These are phyloP conservation scores for Sturnus vulgaris DNA, from an alignment of 2,113 vertebrate species.

Conservation along the genomic window DNA sequence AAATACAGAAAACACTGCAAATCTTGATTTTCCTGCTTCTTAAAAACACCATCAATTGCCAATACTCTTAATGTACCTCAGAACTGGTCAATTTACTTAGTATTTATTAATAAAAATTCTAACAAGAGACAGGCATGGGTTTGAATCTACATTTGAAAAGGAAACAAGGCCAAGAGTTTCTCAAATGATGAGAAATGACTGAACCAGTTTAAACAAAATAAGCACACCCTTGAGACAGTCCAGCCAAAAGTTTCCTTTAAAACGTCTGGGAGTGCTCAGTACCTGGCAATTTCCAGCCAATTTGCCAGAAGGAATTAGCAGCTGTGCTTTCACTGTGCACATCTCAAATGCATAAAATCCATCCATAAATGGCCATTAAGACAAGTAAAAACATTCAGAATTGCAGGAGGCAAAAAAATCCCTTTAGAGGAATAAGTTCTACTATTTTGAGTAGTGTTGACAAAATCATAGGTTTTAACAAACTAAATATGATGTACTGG, in stretches of 20 bases:
- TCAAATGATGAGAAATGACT: not conserved
- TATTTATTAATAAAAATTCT: not conserved
- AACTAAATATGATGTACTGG: not conserved
- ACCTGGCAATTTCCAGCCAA: not conserved
- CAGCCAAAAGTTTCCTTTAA: slow-evolving; percentile 7
- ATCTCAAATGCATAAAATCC: not conserved
- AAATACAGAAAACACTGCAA: not conserved
- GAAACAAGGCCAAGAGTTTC: not conserved
- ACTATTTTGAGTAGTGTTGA: not conserved
- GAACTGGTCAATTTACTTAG: not conserved
- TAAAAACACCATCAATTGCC: not conserved
- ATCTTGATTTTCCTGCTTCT: not conserved
- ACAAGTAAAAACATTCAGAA: not conserved
- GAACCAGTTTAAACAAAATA: slow-evolving; percentile 5
- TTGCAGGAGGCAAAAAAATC: not conserved
- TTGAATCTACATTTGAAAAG: not conserved
- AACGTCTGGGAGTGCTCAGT: not conserved
- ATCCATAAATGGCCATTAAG: not conserved
- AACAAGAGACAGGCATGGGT: not conserved
- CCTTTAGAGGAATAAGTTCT: not conserved
- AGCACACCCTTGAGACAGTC: not conserved
- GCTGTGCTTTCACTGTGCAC: not conserved
- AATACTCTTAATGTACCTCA: not conserved
- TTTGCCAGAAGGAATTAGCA: slow-evolving; percentile 24
- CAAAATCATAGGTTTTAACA: not conserved